Evolutionary conservation across 2,113 vertebrate species (phyloP), one percentile per base, ranked within the genome.

Genomic region (Anseranas semipalmata): DNA sequence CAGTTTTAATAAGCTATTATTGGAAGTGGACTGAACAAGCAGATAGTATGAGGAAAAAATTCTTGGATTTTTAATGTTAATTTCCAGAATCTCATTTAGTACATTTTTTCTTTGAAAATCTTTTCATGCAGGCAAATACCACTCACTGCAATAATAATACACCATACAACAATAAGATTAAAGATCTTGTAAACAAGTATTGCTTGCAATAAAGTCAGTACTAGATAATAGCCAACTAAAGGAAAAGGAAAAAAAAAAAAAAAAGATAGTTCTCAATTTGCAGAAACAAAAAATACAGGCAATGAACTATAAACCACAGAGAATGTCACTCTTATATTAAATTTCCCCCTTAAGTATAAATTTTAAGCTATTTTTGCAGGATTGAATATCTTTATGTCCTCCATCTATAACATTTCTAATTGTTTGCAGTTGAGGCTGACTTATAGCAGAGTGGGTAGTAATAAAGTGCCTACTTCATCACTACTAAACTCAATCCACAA

Each of bases 371-470:
- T 25, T 93, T 97, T 91, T 93, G 33, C 48, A 80, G 91, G 77
- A 93, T 4, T 59, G 4, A 45, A 33, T 82, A 39, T 71, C 80
- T 96, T 97, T 80, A 72, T 82, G 28, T 91, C 25, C 48, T 81
- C 43, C 41, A 55, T 86, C 87, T 84, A 46, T 53, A 85, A 35
- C 48, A 20, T 41, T 75, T 71, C 11, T 73, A 92, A 90, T 91
- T 93, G 48, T 77, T 92, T 94, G 88, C 81, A 80, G 58, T 90
- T 89, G 79, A 70, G 70, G 43, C 28, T 97, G 33, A 86, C 39
- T 79, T 76, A 59, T 46, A 82, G 35, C 11, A 55, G 77, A 85
- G 27, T 35, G 14, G 3, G 28, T 91, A 86, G 18, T 56, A 76
- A 80, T 55, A 32, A 93, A 92, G 46, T 35, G 11, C 46, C 70